Conservation (phyloP, 2,888 invertebrate species). For the Octonoba sinensis region DNA sequence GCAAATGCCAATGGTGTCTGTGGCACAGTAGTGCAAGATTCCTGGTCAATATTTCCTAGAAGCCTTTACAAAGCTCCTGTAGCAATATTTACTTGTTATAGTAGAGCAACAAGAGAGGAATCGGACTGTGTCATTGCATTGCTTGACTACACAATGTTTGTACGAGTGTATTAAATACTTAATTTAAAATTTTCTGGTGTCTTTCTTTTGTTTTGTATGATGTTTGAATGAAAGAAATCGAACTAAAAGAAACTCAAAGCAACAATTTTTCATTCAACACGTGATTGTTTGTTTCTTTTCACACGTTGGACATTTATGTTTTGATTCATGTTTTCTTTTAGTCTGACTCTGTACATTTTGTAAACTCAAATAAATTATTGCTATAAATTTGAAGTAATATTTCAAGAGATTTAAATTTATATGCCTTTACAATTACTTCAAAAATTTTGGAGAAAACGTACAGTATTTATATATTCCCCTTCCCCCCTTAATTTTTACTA, state of each 20-base stretch:
- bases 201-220: slow-evolving; percentile 35
- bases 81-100: slow-evolving; percentile 54
- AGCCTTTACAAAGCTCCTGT: slow-evolving; percentile 34
- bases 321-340: slow-evolving; percentile 21
- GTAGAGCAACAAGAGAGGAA: slow-evolving; percentile 43
- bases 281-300: slow-evolving; percentile 10
- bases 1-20: no score
- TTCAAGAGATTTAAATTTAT: no score
- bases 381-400: slow-evolving; percentile 27
- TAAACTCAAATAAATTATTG: slow-evolving; percentile 53
- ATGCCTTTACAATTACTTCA: no score
- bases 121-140: slow-evolving; percentile 56
- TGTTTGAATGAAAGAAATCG: background rate
- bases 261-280: slow-evolving; percentile 14
- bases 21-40: slow-evolving; percentile 53
- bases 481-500: no score
- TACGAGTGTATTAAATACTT: slow-evolving; percentile 65
- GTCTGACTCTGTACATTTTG: slow-evolving; percentile 46
- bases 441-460: no score
- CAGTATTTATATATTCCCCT: no score
- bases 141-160: slow-evolving; percentile 51
- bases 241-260: no score
- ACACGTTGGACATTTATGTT: slow-evolving; percentile 17
- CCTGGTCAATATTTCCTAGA: slow-evolving; percentile 55
- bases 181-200: slow-evolving; percentile 43